These are phyloP conservation scores for Entosphenus tridentatus DNA, from an alignment of 2,113 vertebrate genomes.

Conservation along the genomic window DNA sequence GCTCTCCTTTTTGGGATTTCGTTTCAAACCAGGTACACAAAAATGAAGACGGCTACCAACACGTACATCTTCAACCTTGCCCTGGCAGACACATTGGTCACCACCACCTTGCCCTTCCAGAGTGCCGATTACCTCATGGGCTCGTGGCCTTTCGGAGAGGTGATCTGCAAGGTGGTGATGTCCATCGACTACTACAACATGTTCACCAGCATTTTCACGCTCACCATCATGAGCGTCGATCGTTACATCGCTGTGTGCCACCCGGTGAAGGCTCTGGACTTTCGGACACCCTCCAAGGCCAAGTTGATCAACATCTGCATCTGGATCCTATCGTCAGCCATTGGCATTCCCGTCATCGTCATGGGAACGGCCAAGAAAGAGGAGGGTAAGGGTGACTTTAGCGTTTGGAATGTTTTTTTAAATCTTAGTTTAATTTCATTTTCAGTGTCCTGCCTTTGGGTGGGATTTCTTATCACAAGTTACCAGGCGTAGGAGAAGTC, in stretches of 20 bases:
- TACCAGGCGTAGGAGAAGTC: too few species aligned
- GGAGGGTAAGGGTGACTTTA: conserved; percentile 30
- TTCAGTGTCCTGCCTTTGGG: too few species aligned
- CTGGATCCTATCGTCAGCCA: conserved; percentile 66
- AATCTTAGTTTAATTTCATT: too few species aligned
- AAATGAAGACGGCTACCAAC: conserved; percentile 94
- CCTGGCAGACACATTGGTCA: conserved; percentile 58
- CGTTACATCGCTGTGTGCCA: conserved; percentile 83
- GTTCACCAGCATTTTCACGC: conserved; percentile 94
- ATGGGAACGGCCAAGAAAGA: conserved; percentile 46
- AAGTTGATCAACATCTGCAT: conserved; percentile 86
- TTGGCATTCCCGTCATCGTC: conserved; percentile 70
- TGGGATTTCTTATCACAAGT: too few species aligned
- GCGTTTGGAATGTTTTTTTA: too few species aligned
- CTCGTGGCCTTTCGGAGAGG: conserved; percentile 75
- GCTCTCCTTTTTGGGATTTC: too few species aligned
- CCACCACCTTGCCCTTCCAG: conserved; percentile 87
- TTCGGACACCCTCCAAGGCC: conserved; percentile 68
- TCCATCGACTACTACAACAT: conserved; percentile 98
- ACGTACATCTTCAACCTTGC: conserved; percentile 98
- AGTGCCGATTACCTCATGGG: conserved; percentile 79
- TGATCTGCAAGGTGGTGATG: conserved; percentile 58
- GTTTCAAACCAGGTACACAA: conserved; percentile 46
- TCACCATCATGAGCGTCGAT: conserved; percentile 97
- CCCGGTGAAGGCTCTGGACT: conserved; percentile 64